Base-by-base conservation (phyloP, 2,797 vertebrate genomes). In the Gymnodraco acuticeps region DNA sequence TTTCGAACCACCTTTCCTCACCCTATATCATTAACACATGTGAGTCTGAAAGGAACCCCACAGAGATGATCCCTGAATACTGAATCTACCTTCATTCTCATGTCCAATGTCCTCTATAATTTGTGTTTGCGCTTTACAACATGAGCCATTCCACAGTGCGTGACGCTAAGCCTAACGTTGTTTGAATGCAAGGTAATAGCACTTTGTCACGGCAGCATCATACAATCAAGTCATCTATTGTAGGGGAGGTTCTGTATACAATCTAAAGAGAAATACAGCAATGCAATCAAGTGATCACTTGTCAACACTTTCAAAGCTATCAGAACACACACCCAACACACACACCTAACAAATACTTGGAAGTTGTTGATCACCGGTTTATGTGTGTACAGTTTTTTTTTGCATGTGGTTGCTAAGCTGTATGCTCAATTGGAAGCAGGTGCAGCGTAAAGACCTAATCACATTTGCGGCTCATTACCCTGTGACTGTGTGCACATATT, bases 381-480 rank as follows among this genome's bases (percentile, higher is more conserved):
- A 89, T 82, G 80, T 85, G 72, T n/a, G 81, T 77, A 78, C 83
- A 77, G 80, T 62, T 86, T 88, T 87, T 87, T 86, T n/a, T 78
- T 87, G 75, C 79, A 77, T 14, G 64, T 58, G 78, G 84, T 82
- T 89, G 83, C 91, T 83, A 82, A 88, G 89, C 88, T 91, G 79
- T 83, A 81, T 77, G 91, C 91, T 93, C 91, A 89, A 93, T 93
- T 94, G 93, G 93, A 89, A 87, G 92, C 93, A 94, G 93, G 92
- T 94, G 93, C 92, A 83, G 92, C 90, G 88, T 94, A 91, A 93
- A 94, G 93, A 91, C 90, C 92, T 92, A 93, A 93, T 94, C 92
- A 92, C 92, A 92, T 93, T 93, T 93, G 92, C 88, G 88, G 90
- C 92, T 93, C 92, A 93, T 93, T 93, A 93, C 92, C 90, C 88